Conservation (phyloP, 2,797 vertebrate species). For the Buceros bicornis region DNA sequence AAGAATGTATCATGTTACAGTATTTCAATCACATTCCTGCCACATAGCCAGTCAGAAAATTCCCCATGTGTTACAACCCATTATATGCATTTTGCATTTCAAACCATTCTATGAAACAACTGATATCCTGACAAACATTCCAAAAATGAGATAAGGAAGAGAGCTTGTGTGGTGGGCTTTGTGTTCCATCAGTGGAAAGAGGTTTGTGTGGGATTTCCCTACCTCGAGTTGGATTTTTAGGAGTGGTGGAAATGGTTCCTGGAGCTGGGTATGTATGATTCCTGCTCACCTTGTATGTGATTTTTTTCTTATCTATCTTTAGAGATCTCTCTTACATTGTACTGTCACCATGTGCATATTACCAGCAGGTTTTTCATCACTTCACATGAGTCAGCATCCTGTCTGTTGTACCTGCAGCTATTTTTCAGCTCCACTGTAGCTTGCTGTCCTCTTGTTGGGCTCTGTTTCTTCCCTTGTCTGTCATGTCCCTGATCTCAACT, state of each 20-base stretch:
- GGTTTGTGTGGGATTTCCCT: neutral
- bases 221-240: neutral
- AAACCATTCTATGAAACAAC: neutral
- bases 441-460: neutral
- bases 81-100: conserved; percentile 4
- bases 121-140: neutral
- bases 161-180: neutral
- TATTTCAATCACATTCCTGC: conserved; percentile 46
- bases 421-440: neutral
- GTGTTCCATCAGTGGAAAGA: neutral
- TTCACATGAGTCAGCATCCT: neutral
- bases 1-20: conserved; percentile 1
- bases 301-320: neutral
- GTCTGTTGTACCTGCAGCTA: neutral
- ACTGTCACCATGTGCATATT: neutral
- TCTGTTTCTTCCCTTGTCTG: neutral
- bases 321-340: neutral
- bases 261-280: neutral
- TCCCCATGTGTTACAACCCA: neutral
- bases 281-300: neutral
- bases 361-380: neutral
- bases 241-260: neutral
- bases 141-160: neutral
- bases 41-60: neutral
- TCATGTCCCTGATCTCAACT: neutral